These are phyloP conservation scores for Archegozetes longisetosus DNA, from an alignment of 1,140 invertebrate genomes.

Conservation along the genomic window DNA sequence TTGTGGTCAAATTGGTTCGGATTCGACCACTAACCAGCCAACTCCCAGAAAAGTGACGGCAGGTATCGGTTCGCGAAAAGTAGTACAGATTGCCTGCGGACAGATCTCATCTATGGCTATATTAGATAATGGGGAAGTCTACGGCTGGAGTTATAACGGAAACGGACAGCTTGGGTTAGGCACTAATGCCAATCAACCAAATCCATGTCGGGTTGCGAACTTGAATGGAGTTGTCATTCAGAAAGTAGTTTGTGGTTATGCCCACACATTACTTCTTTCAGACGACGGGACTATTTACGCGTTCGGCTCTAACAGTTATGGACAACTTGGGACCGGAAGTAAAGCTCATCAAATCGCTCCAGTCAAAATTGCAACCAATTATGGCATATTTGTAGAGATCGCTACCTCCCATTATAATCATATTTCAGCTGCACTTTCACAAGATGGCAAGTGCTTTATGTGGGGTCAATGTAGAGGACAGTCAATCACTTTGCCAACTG, in stretches of 20 bases:
- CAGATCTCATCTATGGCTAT: constrained; percentile 47
- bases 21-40: constrained; percentile 4
- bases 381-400: constrained; percentile 23
- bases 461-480: constrained; percentile 30
- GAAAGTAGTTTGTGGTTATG: constrained; percentile 33
- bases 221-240: constrained; percentile 32
- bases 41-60: constrained; percentile 5
- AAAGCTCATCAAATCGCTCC: constrained; percentile 27
- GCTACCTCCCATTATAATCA: constrained; percentile 1
- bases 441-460: constrained; percentile 1
- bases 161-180: constrained; percentile 51
- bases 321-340: constrained; percentile 41
- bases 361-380: neutral
- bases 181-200: constrained; percentile 34
- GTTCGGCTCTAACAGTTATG: constrained; percentile 52
- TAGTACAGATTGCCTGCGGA: constrained; percentile 47
- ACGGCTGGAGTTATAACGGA: constrained; percentile 51
- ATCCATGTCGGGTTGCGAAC: constrained; percentile 23
- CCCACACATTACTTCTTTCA: constrained; percentile 46
- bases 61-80: constrained; percentile 29
- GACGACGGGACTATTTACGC: constrained; percentile 44
- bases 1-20: constrained; percentile 44
- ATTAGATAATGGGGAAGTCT: constrained; percentile 44
- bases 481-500: constrained; percentile 37
- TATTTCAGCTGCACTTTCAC: neutral